Base-by-base conservation (phyloP, 30 jellyfish, hydroid and myxozoan genomes). In the Chironex yamaguchii region DNA sequence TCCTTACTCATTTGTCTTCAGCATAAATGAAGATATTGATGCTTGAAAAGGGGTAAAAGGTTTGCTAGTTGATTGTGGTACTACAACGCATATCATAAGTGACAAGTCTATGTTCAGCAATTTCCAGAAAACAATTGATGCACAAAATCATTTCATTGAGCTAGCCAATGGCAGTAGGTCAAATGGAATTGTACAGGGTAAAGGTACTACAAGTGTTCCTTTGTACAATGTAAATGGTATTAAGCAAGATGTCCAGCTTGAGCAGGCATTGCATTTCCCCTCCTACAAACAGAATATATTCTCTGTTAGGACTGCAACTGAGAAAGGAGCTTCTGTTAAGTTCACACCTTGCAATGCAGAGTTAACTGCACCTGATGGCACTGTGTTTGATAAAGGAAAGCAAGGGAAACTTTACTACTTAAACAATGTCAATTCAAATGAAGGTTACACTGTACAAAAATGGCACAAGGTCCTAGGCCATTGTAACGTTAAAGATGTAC, bases 401-500 rank as follows among this genome's bases (percentile, higher is more conserved):
- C 22, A 80, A 17, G 84, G 73, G 12, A 33, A 82, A 1, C 34
- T 86, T 20, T 86, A 86, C 49, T 86, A 74, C 33, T 58, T 86
- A 22, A 48, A 71, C 29, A 54, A 62, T 29, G 29, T 20, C 14
- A 35, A 79, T 28, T 72, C 3, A 1, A 76, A 0, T 36, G 67
- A n/a, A n/a, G n/a, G n/a, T n/a, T n/a, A n/a, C n/a, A n/a, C n/a
- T n/a, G n/a, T n/a, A n/a, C n/a, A n/a, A 49, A 52, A 70, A 23
- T 78, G 96, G 96, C 94, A 87, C 84, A 51, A 25, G 67, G 34
- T 78, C 17, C 52, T 62, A 21, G 96, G 96, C n/a, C 96, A 87
- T 35, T 51, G 90, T 28, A 89, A 89, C 74, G 22, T 34, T 35
- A 36, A 33, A 35, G 96, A 63, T 75, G 33, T 87, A 11, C 14